These are phyloP conservation scores for Brachyalestes nurse DNA, from an alignment of 2,797 vertebrate genomes.

Conservation along the genomic window DNA sequence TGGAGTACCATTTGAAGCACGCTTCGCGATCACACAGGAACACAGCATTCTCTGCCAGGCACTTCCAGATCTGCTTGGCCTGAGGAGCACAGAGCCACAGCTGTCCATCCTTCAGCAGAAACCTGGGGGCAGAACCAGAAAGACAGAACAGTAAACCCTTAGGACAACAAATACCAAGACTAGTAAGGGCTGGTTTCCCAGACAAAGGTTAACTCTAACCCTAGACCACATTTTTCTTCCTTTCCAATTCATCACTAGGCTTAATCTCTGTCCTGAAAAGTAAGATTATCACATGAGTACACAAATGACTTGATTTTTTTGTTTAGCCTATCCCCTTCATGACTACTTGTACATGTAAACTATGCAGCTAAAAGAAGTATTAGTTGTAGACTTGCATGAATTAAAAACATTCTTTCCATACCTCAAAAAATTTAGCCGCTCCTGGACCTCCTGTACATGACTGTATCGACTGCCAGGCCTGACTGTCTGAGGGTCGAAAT, in stretches of 20 bases:
- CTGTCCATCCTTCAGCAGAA: slow-evolving; percentile 97
- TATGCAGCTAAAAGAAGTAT: neutral
- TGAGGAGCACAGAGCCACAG: slow-evolving; percentile 98
- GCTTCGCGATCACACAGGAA: slow-evolving; percentile 99
- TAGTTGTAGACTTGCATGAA: neutral
- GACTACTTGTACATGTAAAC: too few relatives aligned
- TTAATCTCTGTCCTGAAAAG: too few relatives aligned
- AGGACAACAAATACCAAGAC: too few relatives aligned
- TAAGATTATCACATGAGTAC: too few relatives aligned
- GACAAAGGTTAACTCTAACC: too few relatives aligned
- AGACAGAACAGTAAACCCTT: neutral
- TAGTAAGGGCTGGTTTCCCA: too few relatives aligned
- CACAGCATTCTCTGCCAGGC: slow-evolving; percentile 98
- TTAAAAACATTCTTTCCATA: slow-evolving; percentile 58
- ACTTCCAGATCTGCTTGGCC: slow-evolving; percentile 99
- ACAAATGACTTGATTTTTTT: too few relatives aligned
- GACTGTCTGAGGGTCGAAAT: slow-evolving; percentile 98
- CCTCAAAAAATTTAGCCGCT: slow-evolving; percentile 97
- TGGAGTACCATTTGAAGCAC: slow-evolving; percentile 99
- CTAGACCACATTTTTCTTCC: too few relatives aligned
- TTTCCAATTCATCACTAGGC: too few relatives aligned
- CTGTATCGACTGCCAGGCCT: slow-evolving; percentile 97
- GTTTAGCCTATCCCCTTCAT: too few relatives aligned
- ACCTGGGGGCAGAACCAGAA: slow-evolving; percentile 77
- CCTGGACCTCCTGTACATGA: slow-evolving; percentile 98